These are phyloP conservation scores for Phocides pigmalion DNA, from an alignment of 1,140 invertebrate species.

Conservation along the genomic window DNA sequence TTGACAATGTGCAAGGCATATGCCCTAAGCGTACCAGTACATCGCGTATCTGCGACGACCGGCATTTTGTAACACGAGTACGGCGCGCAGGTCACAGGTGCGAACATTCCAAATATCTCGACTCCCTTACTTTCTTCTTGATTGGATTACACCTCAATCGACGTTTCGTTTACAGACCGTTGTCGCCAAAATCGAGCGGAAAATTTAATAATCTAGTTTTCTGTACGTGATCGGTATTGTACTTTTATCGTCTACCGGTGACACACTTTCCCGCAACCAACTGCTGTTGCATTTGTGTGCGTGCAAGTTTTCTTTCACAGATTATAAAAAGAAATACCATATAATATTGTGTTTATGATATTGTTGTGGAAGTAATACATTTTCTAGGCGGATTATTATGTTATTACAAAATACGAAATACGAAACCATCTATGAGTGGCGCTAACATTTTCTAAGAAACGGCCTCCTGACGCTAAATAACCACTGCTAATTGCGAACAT, in stretches of 20 bases:
- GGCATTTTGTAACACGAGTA: slow-evolving; percentile 1
- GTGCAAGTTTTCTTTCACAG: not conserved
- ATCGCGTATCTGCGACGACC: slow-evolving; percentile 1
- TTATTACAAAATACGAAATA: no score
- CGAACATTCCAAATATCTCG: slow-evolving; percentile 4
- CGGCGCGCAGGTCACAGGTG: slow-evolving; percentile 1
- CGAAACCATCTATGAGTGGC: no score
- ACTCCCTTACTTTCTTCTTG: slow-evolving; percentile 41
- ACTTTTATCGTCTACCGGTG: slow-evolving; percentile 59
- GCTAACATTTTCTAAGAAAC: no score
- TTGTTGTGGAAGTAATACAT: no score
- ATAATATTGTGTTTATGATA: no score
- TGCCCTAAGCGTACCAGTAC: not conserved
- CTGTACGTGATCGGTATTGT: slow-evolving; percentile 70
- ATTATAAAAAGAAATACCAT: not conserved
- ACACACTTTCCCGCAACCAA: slow-evolving; percentile 59
- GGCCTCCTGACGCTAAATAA: not conserved
- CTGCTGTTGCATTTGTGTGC: slow-evolving; percentile 22
- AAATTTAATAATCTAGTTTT: slow-evolving; percentile 74
- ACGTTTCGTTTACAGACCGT: slow-evolving; percentile 59
- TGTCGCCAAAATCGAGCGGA: slow-evolving; percentile 72
- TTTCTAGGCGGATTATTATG: no score
- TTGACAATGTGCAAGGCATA: not conserved
- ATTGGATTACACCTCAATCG: slow-evolving; percentile 48
- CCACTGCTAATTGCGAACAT: not conserved